Evolutionary conservation across 35 echinoderm and acorn worm genomes (phyloP).

Genomic region (Heliocidaris erythrogramma): DNA sequence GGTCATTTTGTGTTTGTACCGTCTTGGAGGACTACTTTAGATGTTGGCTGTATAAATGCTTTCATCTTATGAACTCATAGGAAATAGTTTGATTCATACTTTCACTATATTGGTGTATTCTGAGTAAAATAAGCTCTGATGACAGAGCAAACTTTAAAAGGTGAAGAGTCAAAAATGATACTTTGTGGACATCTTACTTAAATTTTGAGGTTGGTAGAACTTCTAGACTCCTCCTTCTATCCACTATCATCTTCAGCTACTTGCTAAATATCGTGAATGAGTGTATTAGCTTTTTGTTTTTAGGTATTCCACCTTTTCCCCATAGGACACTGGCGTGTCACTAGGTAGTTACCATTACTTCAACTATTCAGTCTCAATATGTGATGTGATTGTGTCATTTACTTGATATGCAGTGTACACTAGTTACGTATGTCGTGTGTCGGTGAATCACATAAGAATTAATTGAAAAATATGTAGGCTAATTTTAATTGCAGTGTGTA

Average conservation of each 20-base stretch:
- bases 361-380: background rate
- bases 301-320: background rate
- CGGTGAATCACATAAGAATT: background rate
- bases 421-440: background rate
- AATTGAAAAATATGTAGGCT: background rate
- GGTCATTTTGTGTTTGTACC: background rate
- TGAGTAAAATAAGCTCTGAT: background rate
- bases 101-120: background rate
- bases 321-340: background rate
- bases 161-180: background rate
- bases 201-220: background rate
- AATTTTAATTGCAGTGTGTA: background rate
- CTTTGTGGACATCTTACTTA: background rate
- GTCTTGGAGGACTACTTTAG: background rate
- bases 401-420: background rate
- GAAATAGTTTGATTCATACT: background rate
- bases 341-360: background rate
- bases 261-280: background rate
- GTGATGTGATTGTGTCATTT: background rate
- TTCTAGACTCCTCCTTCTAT: background rate
- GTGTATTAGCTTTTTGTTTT: constrained; percentile 4
- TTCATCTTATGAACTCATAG: background rate
- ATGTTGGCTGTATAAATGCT: too few relatives aligned
- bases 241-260: background rate
- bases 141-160: background rate